These are phyloP conservation scores for Diabrotica undecimpunctata DNA, from an alignment of 1,140 invertebrate genomes.

Conservation along the genomic window DNA sequence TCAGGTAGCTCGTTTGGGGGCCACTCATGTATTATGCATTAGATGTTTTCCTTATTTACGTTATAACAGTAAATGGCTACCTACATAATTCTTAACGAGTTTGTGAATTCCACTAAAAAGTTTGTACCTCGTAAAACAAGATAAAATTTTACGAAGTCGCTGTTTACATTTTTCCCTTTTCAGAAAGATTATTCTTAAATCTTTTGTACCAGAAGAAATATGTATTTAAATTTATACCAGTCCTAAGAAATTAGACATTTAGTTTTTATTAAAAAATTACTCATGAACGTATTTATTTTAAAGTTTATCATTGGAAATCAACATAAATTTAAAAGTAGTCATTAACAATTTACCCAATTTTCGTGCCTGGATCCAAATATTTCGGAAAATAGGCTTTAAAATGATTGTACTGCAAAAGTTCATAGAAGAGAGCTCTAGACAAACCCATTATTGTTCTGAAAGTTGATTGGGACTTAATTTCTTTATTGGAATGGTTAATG, in stretches of 20 bases:
- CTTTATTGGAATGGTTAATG: no score
- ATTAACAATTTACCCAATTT: no score
- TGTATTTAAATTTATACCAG: background rate
- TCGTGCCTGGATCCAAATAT: no score
- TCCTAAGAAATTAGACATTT: background rate
- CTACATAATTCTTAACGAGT: constrained; percentile 2
- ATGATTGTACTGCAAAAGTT: no score
- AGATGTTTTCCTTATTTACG: constrained; percentile 2
- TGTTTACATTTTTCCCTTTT: background rate
- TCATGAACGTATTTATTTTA: no score
- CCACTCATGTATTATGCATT: constrained; percentile 1
- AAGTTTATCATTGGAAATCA: no score
- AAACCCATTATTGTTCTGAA: no score
- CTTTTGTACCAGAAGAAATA: background rate
- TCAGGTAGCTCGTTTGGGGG: background rate
- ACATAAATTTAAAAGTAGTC: no score
- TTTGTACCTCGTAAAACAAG: background rate
- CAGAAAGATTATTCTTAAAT: background rate
- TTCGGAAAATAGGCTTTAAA: no score
- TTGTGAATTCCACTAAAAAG: constrained; percentile 2
- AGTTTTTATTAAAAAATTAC: background rate
- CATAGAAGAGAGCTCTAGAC: no score
- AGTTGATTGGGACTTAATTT: no score
- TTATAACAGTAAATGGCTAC: background rate
- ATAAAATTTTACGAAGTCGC: background rate